Evolutionary conservation across 2,797 vertebrate genomes (phyloP).

Genomic region (Catostomus latipinnis): DNA sequence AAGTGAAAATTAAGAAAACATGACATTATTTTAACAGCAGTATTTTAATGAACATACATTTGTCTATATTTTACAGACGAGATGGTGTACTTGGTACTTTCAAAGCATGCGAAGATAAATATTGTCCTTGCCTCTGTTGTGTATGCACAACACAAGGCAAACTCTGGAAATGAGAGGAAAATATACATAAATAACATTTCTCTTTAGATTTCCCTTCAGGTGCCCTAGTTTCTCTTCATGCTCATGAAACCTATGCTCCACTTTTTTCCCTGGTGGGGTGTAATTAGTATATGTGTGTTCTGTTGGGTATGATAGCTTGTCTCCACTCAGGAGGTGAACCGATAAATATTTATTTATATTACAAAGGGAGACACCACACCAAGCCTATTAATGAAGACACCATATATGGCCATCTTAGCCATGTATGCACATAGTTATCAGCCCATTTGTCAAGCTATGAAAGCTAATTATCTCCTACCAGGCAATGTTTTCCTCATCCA

Average conservation of each 20-base stretch:
- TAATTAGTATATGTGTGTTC: constrained; percentile 59
- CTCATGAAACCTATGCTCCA: constrained; percentile 52
- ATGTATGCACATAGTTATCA: constrained; percentile 98
- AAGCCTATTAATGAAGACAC: constrained; percentile 88
- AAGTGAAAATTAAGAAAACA: too few relatives aligned
- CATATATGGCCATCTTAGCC: constrained; percentile 89
- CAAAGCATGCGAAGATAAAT: neutral
- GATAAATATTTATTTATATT: constrained; percentile 88
- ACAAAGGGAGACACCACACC: constrained; percentile 80
- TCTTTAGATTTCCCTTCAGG: constrained; percentile 47
- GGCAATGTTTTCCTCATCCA: constrained; percentile 90
- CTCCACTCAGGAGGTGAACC: constrained; percentile 71
- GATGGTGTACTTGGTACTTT: neutral
- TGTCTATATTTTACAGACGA: neutral
- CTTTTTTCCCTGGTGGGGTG: constrained; percentile 57
- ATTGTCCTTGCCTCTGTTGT: neutral
- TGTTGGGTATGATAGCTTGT: constrained; percentile 55
- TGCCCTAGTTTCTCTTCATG: constrained; percentile 38
- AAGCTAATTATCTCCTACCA: constrained; percentile 95
- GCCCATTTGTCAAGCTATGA: constrained; percentile 97
- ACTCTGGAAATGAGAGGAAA: constrained; percentile 57
- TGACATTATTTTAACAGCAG: neutral
- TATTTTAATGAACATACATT: neutral
- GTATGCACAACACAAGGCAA: neutral
- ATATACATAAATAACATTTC: constrained; percentile 43